Base-by-base conservation (phyloP, 1,140 invertebrate genomes). In the Zaprionus inermis region DNA sequence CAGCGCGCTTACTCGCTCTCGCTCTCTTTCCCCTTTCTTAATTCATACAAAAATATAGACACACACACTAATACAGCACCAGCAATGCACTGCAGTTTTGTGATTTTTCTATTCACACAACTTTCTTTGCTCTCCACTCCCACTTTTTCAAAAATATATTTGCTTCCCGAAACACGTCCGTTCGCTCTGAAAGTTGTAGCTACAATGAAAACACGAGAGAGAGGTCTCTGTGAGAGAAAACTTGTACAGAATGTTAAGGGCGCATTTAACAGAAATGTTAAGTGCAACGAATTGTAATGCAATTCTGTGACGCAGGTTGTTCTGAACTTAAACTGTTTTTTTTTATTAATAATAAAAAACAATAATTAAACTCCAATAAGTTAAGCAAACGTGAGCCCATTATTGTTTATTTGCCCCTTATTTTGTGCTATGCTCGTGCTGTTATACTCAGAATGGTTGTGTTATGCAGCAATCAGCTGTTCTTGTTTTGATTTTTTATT, bases 121-220 rank as follows among this genome's bases (percentile, higher is more conserved):
- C 71, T 73, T 75, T 75, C 58, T 75, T 75, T 52, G 51, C 72
- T 75, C 54, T 64, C 68, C 59, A 74, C 72, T 74, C 58, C 72
- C 65, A 70, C 54, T 71, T 74, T 57, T 22, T 32, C 2, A 2
- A 2, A 38, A 46, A 20, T 16, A 11, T 55, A 58, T 44, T 44
- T 44, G 1, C 16, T 52, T 32, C 64, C 60, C 72, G 67, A 4
- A 1, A 30, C 18, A 71, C 68, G 60, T 71, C 46, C 55, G 36
- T 2, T 55, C 46, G 20, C 44, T 71, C 54, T 32, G 20, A 75
- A 75, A 55, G 59, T 72, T 38, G 32, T 46, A 70, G 68, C 28
- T 44, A 57, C 16, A 75, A 46, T 75, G 59, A 75, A 28, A 72
- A 34, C 44, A 49, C 54, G 12, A 65, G 22, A 38, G 32, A 65